These are phyloP conservation scores for Diachrysia chrysitis DNA, from an alignment of 2,888 invertebrate species.

Conservation along the genomic window DNA sequence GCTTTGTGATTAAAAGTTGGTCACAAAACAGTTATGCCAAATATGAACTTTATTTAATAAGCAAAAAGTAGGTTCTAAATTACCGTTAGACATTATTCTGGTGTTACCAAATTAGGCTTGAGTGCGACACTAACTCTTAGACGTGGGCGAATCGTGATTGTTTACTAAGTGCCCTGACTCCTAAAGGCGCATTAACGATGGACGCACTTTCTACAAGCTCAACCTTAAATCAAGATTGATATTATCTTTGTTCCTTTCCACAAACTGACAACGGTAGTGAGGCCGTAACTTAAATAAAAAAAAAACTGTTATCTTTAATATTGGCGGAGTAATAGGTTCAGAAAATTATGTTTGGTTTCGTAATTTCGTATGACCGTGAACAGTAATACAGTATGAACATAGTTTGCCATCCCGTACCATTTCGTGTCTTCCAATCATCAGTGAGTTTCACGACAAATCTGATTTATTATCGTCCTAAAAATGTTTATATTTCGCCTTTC, in stretches of 20 bases:
- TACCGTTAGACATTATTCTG: conserved; percentile 60
- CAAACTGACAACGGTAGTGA: conserved; percentile 37
- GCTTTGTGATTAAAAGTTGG: conserved; percentile 35
- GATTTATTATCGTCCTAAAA: conserved; percentile 54
- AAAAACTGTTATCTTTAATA: conserved; percentile 25
- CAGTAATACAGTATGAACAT: conserved; percentile 56
- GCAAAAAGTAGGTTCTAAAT: conserved; percentile 36
- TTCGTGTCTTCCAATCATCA: conserved; percentile 71
- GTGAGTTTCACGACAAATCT: conserved; percentile 63
- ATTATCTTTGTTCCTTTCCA: conserved; percentile 49
- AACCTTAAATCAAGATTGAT: conserved; percentile 62
- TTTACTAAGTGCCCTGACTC: conserved; percentile 59
- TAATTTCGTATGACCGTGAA: conserved; percentile 59
- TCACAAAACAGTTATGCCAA: conserved; percentile 16
- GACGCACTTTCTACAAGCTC: conserved; percentile 67
- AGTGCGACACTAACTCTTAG: conserved; percentile 55
- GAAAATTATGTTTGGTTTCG: conserved; percentile 40
- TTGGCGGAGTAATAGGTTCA: conserved; percentile 23
- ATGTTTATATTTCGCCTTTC: conserved; percentile 45
- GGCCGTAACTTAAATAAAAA: conserved; percentile 10
- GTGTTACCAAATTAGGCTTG: conserved; percentile 71
- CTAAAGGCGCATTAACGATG: conserved; percentile 59
- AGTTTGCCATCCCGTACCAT: conserved; percentile 51
- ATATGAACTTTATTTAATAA: not conserved
- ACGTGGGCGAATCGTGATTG: conserved; percentile 66